Percentiles rank a stretch among this genome's conserved stretches.
phyloP scores from a whole-genome alignment of 2,113 vertebrate species.

The Pyxicephalus adspersus region DNA sequence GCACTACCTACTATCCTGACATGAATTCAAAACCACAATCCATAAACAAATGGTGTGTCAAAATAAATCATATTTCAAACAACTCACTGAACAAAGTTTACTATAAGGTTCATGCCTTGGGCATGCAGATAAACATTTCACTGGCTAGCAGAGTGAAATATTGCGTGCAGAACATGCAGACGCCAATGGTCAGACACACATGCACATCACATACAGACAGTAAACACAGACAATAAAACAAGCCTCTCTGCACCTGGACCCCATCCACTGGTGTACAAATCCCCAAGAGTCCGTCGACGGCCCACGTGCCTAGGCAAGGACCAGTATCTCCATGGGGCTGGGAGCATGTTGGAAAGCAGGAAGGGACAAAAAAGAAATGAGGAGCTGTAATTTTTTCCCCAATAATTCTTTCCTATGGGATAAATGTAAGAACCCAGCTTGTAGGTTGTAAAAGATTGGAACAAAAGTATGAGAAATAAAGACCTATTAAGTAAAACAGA shows the following conservation, averaged over 20 bases:
- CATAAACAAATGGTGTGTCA: neutral
- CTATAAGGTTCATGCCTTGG: slow-evolving; percentile 11
- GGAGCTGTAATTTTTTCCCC: slow-evolving; percentile 43
- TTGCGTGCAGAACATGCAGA: slow-evolving; percentile 65
- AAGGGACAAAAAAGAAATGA: slow-evolving; percentile 80
- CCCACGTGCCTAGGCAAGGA: slow-evolving; percentile 91
- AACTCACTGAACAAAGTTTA: neutral
- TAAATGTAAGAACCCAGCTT: slow-evolving; percentile 6
- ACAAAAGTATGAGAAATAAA: neutral
- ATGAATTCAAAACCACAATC: neutral
- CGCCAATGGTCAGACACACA: slow-evolving; percentile 57
- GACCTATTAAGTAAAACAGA: no score
- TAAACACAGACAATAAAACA: slow-evolving; percentile 60
- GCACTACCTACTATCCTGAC: no score
- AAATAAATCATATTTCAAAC: neutral
- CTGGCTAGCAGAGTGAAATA: slow-evolving; percentile 19
- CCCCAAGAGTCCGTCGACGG: slow-evolving; percentile 93
- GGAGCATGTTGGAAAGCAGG: slow-evolving; percentile 75
- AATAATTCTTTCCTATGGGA: neutral
- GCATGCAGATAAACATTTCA: slow-evolving; percentile 22
- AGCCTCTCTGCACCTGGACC: slow-evolving; percentile 89
- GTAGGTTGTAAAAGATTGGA: neutral
- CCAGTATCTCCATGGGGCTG: slow-evolving; percentile 95
- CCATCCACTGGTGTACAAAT: slow-evolving; percentile 93
- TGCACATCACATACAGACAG: slow-evolving; percentile 65